Base-by-base conservation (phyloP, 2,888 invertebrate species). In the Uropetala carovei region DNA sequence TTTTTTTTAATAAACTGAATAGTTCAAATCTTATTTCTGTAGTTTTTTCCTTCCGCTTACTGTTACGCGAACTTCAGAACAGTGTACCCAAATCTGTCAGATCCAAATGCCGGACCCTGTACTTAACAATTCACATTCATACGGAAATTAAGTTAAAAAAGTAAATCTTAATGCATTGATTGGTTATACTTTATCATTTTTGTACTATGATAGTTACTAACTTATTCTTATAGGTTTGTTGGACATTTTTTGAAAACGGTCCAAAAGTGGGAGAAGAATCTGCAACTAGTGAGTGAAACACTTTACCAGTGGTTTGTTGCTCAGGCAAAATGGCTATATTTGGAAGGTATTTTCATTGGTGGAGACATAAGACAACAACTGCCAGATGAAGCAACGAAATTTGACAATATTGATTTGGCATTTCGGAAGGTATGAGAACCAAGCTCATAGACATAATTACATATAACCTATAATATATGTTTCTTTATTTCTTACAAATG, bases 261-360 rank as follows among this genome's bases (percentile, higher is more conserved):
- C 0, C 98, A 98, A 94, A 97, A 97, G 93, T 98, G 98, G 98
- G 99, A 99, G 94, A 97, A 97, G 93, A 96, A 96, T 2, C 95
- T 99, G 94, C 97, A 98, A 0, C 96, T 97, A 13, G 97, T 98
- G 93, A 97, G 97, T 0, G 98, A 98, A 95, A 98, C 98, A 10
- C 96, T 99, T 3, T 98, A 98, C 93, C 97, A 97, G 93, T 99
- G 99, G 99, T 95, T 98, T 94, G 96, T 97, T 5, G 97, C 98
- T 4, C 99, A 99, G 94, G 96, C 97, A 92, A 98, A 98, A 94
- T 99, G 99, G 99, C 96, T 98, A 93, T 98, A 99, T 94, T 95
- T 99, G 93, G 99, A 99, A 94, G 98, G 98, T 0, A 98, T 99
- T 93, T 99, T 99, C 94, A 97, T 98, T 0, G 98, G 98, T 0